Evolutionary conservation across 2,888 invertebrate genomes (phyloP), one percentile per base, ranked within the genome.

Genomic region (Mimumesa dahlbomi): DNA sequence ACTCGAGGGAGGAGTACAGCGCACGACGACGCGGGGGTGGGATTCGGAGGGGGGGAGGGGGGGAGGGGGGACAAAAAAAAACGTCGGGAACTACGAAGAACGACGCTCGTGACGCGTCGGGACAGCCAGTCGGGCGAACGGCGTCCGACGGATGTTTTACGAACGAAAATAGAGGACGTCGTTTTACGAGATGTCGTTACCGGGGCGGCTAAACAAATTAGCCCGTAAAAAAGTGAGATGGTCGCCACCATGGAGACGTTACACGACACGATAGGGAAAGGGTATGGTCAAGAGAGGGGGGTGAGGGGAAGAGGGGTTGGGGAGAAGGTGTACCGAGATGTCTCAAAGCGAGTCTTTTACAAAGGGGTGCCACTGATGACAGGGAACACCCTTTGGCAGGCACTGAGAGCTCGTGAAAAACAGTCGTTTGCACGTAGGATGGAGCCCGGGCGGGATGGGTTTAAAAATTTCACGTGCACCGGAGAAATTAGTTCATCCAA

Each of bases 101-200:
- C 42, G 56, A 49, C 13, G 21, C n/a, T 45, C 62, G 40, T 34
- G 67, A 42, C 48, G 16, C n/a, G 21, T 43, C 29, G 18, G 49
- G 49, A 31, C 53, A 18, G n/a, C 25, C 59, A 18, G 40, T 14
- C 54, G 58, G 9, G 22, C 54, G 52, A 58, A 54, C 53, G 40
- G 25, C 19, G 57, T 25, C 42, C 46, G 34, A 13, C 36, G 62
- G 53, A 64, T 64, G 61, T 66, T 69, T 67, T 63, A 68, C 68
- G 70, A 52, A 58, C 59, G 46, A 56, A 70, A 66, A 64, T 70
- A 75, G 46, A 71, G 65, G 64, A 71, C 36, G 71, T 66, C 76
- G 73, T 82, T 86, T 86, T 84, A 84, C 79, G 84, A 77, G 81
- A 77, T 79, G 82, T 84, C 84, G 83, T 86, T 86, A 84, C 78